Evolutionary conservation across 2,888 invertebrate genomes (phyloP).

Genomic region (Eulithis testata): DNA sequence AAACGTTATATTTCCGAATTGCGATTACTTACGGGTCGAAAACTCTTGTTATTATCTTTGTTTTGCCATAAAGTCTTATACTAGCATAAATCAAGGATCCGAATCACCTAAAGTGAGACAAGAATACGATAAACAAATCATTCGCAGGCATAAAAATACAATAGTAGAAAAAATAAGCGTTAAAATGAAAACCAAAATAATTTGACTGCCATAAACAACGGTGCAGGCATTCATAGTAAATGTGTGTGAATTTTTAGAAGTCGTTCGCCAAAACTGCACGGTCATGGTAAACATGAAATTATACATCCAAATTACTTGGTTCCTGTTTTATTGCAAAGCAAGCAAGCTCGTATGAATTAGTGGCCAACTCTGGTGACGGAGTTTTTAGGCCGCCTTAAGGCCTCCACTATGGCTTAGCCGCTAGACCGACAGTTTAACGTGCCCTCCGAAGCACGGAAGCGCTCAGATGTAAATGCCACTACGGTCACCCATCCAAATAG

Average conservation of each 20-base stretch:
- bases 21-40: neutral
- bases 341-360: too few relatives aligned
- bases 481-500: too few relatives aligned
- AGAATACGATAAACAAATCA: conserved; percentile 71
- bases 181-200: conserved; percentile 72
- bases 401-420: too few relatives aligned
- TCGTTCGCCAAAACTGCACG: conserved; percentile 65
- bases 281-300: conserved; percentile 66
- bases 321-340: too few relatives aligned
- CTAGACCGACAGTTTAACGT: too few relatives aligned
- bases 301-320: too few relatives aligned
- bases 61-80: neutral
- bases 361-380: too few relatives aligned
- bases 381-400: too few relatives aligned
- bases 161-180: conserved; percentile 59
- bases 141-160: conserved; percentile 69
- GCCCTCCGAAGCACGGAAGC: too few relatives aligned
- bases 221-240: conserved; percentile 79
- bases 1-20: conserved; percentile 1
- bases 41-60: conserved; percentile 3
- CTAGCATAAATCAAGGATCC: conserved; percentile 11
- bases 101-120: conserved; percentile 49
- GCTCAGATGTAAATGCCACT: too few relatives aligned
- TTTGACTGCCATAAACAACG: conserved; percentile 81
- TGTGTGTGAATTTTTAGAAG: conserved; percentile 80